A percentile compares a stretch with the other conserved stretches of the same genome.
phyloP scores from a whole-genome alignment of 2,797 vertebrate genomes.

The Mallotus villosus region DNA sequence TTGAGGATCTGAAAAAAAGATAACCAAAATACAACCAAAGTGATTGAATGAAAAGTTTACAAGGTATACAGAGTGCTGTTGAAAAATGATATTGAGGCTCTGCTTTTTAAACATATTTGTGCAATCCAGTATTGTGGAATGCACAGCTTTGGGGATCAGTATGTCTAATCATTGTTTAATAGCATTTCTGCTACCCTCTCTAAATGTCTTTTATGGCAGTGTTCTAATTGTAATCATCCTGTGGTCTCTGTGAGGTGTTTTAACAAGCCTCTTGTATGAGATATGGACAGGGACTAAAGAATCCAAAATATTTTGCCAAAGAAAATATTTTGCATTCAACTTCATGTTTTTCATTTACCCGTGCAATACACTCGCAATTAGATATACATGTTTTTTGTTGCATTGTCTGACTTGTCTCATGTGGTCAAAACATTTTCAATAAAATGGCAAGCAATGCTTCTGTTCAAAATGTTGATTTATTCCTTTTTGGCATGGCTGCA shows the following conservation, averaged over 20 bases:
- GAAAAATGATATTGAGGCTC: slow-evolving; percentile 1
- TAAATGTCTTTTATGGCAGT: no score
- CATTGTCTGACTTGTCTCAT: slow-evolving; percentile 20
- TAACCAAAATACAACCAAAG: slow-evolving; percentile 71
- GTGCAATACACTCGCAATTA: slow-evolving; percentile 35
- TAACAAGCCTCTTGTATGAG: slow-evolving; percentile 3
- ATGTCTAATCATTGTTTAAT: slow-evolving; percentile 40
- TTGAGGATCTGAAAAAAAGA: slow-evolving; percentile 80
- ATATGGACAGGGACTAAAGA: neutral
- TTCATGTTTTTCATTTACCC: slow-evolving; percentile 23
- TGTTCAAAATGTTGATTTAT: slow-evolving; percentile 40
- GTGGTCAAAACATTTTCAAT: slow-evolving; percentile 37
- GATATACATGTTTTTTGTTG: slow-evolving; percentile 21
- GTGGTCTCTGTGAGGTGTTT: slow-evolving; percentile 23
- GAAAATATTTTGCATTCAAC: slow-evolving; percentile 16
- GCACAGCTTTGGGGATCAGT: slow-evolving; percentile 25
- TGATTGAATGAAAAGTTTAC: slow-evolving; percentile 56
- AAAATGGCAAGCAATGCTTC: slow-evolving; percentile 18
- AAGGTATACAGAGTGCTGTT: slow-evolving; percentile 1
- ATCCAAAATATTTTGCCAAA: slow-evolving; percentile 29
- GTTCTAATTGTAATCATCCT: neutral
- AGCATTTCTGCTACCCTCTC: neutral
- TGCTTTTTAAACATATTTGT: slow-evolving; percentile 6
- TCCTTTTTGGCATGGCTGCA: slow-evolving; percentile 37
- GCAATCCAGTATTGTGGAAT: slow-evolving; percentile 8